A percentile compares a stretch with the other conserved stretches of the same genome.
Evolutionary conservation across 1,140 invertebrate species (phyloP).

Genomic region (Triops cancriformis): DNA sequence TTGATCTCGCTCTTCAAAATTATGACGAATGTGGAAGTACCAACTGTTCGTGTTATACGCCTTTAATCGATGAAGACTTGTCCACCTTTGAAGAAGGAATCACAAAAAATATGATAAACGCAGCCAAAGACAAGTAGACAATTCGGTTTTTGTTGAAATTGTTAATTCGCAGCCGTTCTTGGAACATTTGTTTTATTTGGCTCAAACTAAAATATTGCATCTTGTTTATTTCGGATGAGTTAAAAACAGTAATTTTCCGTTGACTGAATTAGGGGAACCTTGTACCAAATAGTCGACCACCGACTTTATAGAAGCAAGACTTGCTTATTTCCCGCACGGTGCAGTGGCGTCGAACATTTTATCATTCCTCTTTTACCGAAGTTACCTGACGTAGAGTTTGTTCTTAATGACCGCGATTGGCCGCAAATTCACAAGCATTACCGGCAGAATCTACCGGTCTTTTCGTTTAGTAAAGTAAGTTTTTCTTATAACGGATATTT

Average conservation of each 20-base stretch:
- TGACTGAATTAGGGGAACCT: constrained; percentile 51
- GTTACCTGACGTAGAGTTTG: constrained; percentile 73
- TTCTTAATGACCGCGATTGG: constrained; percentile 86
- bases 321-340: constrained; percentile 86
- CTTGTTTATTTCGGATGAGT: too few relatives aligned
- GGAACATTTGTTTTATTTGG: too few relatives aligned
- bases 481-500: too few relatives aligned
- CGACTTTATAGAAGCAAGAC: constrained; percentile 69
- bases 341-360: constrained; percentile 87
- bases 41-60: constrained; percentile 46
- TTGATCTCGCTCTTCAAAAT: neutral
- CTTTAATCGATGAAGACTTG: constrained; percentile 60
- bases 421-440: constrained; percentile 66
- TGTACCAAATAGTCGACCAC: constrained; percentile 77
- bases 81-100: constrained; percentile 60
- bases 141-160: too few relatives aligned
- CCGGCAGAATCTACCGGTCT: constrained; percentile 61
- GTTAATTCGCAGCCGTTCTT: too few relatives aligned
- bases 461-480: constrained; percentile 88
- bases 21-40: constrained; percentile 19
- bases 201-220: too few relatives aligned
- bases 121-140: constrained; percentile 49
- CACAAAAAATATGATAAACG: constrained; percentile 52
- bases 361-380: constrained; percentile 49
- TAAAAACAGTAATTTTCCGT: too few relatives aligned